Percentiles rank a stretch among this genome's conserved stretches.
These are phyloP conservation scores for Scatophagus argus DNA, from an alignment of 2,113 vertebrate species.

Conservation along the genomic window DNA sequence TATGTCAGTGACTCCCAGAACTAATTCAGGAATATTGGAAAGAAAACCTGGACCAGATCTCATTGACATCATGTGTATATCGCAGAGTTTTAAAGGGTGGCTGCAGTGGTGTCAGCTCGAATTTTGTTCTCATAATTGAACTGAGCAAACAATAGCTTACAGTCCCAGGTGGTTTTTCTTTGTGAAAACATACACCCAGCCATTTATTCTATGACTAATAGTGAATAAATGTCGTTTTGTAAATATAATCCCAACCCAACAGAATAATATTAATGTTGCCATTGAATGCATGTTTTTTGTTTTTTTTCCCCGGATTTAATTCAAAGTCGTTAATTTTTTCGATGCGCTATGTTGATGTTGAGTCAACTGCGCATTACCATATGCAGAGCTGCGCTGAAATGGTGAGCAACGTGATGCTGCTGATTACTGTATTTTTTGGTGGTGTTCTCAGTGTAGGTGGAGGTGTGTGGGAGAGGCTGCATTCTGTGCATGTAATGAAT, in stretches of 20 bases:
- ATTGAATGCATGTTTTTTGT: constrained; percentile 39
- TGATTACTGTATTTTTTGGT: constrained; percentile 73
- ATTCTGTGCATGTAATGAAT: constrained; percentile 83
- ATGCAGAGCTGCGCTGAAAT: constrained; percentile 54
- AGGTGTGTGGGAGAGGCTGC: constrained; percentile 83
- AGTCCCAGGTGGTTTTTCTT: constrained; percentile 46
- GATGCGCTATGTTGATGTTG: constrained; percentile 53
- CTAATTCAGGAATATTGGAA: background rate
- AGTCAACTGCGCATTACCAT: constrained; percentile 57
- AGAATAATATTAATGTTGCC: constrained; percentile 18
- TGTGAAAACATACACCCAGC: constrained; percentile 46
- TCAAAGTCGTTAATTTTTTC: constrained; percentile 56
- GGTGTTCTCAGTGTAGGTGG: constrained; percentile 80
- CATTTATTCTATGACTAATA: constrained; percentile 57
- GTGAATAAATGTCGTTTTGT: constrained; percentile 39
- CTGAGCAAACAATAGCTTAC: constrained; percentile 51
- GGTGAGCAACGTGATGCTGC: constrained; percentile 68
- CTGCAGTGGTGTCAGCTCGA: constrained; percentile 17
- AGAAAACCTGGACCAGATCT: background rate
- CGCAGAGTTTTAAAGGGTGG: background rate
- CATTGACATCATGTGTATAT: background rate
- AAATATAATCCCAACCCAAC: constrained; percentile 46
- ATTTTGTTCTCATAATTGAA: constrained; percentile 38
- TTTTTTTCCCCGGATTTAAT: constrained; percentile 39
- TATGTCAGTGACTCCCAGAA: background rate